phyloP scores from a whole-genome alignment of 2,888 invertebrate species.

The Shargacucullia verbasci region DNA sequence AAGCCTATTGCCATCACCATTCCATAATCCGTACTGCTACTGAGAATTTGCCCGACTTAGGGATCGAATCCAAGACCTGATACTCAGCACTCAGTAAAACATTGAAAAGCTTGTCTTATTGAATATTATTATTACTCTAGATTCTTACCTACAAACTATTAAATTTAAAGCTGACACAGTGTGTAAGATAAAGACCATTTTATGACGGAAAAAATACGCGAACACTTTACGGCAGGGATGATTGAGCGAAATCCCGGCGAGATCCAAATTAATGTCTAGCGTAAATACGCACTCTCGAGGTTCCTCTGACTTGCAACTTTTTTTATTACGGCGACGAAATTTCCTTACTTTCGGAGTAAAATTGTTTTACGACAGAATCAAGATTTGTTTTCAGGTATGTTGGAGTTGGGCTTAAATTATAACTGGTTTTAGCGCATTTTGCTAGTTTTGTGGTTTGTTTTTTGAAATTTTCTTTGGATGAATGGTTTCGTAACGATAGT shows the following conservation, averaged over 20 bases:
- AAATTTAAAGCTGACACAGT: not conserved
- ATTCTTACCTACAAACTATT: too few relatives aligned
- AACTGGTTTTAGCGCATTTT: not conserved
- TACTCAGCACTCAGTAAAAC: too few relatives aligned
- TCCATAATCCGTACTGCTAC: too few relatives aligned
- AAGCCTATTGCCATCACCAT: too few relatives aligned
- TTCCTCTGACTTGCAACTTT: conserved; percentile 51
- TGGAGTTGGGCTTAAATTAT: not conserved
- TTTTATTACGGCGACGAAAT: conserved; percentile 39
- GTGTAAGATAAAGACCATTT: conserved; percentile 9
- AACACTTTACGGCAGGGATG: conserved; percentile 62
- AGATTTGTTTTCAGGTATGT: conserved; percentile 26
- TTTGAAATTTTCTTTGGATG: too few relatives aligned
- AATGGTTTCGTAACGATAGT: too few relatives aligned
- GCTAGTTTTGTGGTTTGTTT: not conserved
- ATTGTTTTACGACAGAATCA: conserved; percentile 33
- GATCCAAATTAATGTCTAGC: conserved; percentile 65
- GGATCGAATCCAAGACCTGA: too few relatives aligned
- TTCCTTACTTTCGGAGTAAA: conserved; percentile 27
- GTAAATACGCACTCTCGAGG: conserved; percentile 37
- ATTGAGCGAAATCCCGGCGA: conserved; percentile 67
- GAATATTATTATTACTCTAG: too few relatives aligned
- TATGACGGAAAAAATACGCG: conserved; percentile 54
- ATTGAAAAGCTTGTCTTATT: too few relatives aligned
- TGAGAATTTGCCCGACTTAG: too few relatives aligned